Evolutionary conservation across 1,140 invertebrate species (phyloP).

Genomic region (Diuraphis noxia): DNA sequence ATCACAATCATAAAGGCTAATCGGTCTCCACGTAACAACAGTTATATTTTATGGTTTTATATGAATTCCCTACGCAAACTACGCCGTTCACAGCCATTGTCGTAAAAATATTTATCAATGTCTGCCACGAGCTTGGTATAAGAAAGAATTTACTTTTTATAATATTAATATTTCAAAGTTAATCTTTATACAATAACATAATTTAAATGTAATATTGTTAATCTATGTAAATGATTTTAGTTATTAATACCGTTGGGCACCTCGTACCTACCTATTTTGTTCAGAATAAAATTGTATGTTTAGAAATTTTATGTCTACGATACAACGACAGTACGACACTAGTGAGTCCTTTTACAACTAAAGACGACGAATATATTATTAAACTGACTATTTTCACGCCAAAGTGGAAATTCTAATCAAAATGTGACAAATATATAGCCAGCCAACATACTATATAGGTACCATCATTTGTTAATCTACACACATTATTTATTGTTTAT

Average conservation of each 20-base stretch:
- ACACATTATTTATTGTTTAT: not conserved
- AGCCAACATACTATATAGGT: not conserved
- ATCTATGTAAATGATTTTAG: slow-evolving; percentile 30
- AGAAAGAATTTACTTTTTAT: slow-evolving; percentile 4
- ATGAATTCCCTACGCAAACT: not conserved
- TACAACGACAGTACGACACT: not conserved
- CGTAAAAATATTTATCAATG: slow-evolving; percentile 44
- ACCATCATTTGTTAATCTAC: not conserved
- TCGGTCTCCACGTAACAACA: slow-evolving; percentile 41
- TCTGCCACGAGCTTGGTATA: slow-evolving; percentile 24
- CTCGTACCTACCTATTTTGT: no score
- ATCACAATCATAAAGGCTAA: slow-evolving; percentile 48
- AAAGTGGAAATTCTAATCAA: not conserved
- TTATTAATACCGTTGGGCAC: slow-evolving; percentile 12
- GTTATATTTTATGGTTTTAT: slow-evolving; percentile 51
- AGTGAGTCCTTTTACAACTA: not conserved
- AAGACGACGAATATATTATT: not conserved
- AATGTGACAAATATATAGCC: not conserved
- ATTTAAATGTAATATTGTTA: slow-evolving; percentile 18
- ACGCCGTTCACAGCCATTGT: slow-evolving; percentile 16
- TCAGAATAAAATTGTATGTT: slow-evolving; percentile 5
- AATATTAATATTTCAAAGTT: slow-evolving; percentile 23
- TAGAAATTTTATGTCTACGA: not conserved
- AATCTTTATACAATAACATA: slow-evolving; percentile 1
- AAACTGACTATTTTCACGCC: not conserved